Conservation (phyloP, 1,140 invertebrate species). For the Agrypnia vestita region DNA sequence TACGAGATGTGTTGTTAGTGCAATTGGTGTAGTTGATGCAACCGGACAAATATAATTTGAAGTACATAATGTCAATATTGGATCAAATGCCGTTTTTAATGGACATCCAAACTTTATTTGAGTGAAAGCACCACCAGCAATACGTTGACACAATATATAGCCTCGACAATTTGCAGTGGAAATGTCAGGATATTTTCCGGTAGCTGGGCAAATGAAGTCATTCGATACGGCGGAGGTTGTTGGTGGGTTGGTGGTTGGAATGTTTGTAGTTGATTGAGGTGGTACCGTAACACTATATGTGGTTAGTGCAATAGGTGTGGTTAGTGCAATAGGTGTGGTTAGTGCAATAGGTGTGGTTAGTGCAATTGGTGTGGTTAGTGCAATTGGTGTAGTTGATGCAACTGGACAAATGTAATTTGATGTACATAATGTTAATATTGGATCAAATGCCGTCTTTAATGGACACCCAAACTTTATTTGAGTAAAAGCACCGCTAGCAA, state of each 20-base stretch:
- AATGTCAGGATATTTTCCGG: not conserved
- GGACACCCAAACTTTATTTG: conserved; percentile 20
- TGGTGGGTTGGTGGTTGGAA: too few relatives aligned
- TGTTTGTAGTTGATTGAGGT: too few relatives aligned
- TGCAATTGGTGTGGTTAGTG: not conserved
- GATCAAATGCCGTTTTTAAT: conserved; percentile 9
- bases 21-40: not conserved
- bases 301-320: too few relatives aligned
- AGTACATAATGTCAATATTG: conserved; percentile 11
- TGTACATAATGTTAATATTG: conserved; percentile 14
- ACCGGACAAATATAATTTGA: conserved; percentile 1
- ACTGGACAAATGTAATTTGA: not conserved
- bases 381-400: not conserved
- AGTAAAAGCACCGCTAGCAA: not conserved
- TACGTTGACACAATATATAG: conserved; percentile 18
- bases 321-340: too few relatives aligned
- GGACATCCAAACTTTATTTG: conserved; percentile 21
- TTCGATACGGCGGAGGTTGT: too few relatives aligned
- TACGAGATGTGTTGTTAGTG: not conserved
- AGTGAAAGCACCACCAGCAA: not conserved
- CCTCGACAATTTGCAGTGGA: conserved; percentile 3
- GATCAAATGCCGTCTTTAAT: conserved; percentile 9
- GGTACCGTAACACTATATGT: too few relatives aligned
- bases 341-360: too few relatives aligned
- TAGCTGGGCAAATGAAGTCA: not conserved